Percentiles rank a stretch among this genome's conserved stretches.
phyloP scores from a whole-genome alignment of 1,140 invertebrate species.

The Caligus rogercresseyi region DNA sequence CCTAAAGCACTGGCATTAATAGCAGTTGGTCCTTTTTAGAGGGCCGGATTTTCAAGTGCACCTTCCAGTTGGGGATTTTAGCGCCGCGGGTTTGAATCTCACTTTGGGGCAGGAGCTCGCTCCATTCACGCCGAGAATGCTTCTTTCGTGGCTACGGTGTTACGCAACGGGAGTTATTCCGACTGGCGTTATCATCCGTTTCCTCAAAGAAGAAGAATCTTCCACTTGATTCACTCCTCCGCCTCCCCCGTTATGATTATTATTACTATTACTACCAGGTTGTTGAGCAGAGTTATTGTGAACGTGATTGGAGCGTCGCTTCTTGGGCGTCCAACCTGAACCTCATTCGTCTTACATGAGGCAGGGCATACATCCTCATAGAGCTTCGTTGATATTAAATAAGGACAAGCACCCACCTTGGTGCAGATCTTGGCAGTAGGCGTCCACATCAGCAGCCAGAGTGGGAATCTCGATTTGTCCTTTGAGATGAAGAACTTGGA shows the following conservation, averaged over 20 bases:
- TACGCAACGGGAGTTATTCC: slow-evolving; percentile 3
- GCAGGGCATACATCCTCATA: slow-evolving; percentile 10
- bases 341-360: slow-evolving; percentile 2
- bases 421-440: slow-evolving; percentile 6
- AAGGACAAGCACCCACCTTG: slow-evolving; percentile 12
- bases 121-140: neutral
- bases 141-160: neutral
- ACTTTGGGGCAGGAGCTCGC: slow-evolving; percentile 2
- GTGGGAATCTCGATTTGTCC: slow-evolving; percentile 15
- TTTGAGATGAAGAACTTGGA: slow-evolving; percentile 9
- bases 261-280: no score
- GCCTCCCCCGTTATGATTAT: neutral
- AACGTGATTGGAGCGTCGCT: neutral
- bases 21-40: slow-evolving; percentile 7
- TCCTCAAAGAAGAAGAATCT: neutral
- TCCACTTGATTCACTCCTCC: neutral
- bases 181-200: neutral
- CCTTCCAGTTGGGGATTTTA: slow-evolving; percentile 5
- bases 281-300: neutral
- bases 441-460: neutral
- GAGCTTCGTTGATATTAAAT: slow-evolving; percentile 1
- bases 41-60: slow-evolving; percentile 11
- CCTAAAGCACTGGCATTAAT: neutral
- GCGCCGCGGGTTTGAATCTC: slow-evolving; percentile 13
- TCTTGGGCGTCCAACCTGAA: neutral